These are phyloP conservation scores for Orcinus orca DNA, from an alignment of 2,113 vertebrate genomes.

Conservation along the genomic window DNA sequence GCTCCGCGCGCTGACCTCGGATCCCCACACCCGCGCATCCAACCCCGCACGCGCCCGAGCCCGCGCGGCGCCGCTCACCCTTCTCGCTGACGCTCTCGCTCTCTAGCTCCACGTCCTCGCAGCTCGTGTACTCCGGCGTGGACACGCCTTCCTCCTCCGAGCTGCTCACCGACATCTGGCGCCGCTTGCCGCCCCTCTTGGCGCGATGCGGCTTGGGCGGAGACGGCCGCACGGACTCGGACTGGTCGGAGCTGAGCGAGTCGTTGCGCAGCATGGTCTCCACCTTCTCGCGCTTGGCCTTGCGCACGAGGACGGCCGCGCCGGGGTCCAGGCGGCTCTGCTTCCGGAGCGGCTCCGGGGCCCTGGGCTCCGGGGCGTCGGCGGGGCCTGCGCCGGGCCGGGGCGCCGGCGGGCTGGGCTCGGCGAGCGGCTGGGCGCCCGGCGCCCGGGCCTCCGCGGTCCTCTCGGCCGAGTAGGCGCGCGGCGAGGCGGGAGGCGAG, in stretches of 20 bases:
- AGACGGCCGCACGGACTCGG: slow-evolving; percentile 95
- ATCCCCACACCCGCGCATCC: background rate
- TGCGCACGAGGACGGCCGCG: slow-evolving; percentile 85
- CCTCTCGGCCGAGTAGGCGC: slow-evolving; percentile 90
- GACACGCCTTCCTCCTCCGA: slow-evolving; percentile 99
- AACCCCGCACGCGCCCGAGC: accelerated
- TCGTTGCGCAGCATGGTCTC: slow-evolving; percentile 96
- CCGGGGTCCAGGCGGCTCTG: slow-evolving; percentile 90
- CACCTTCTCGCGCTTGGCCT: slow-evolving; percentile 92
- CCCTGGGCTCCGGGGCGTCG: slow-evolving; percentile 86
- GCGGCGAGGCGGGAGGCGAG: slow-evolving; percentile 87
- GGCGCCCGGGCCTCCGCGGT: slow-evolving; percentile 88
- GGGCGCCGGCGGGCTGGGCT: slow-evolving; percentile 86
- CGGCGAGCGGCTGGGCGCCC: slow-evolving; percentile 82
- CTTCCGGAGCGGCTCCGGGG: slow-evolving; percentile 88
- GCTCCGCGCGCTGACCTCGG: background rate
- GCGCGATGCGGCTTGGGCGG: slow-evolving; percentile 94
- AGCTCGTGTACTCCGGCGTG: slow-evolving; percentile 99
- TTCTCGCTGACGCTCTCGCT: slow-evolving; percentile 97
- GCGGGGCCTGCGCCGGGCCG: slow-evolving; percentile 82
- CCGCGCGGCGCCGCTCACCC: slow-evolving; percentile 84
- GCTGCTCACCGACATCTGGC: slow-evolving; percentile 99
- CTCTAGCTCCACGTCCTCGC: slow-evolving; percentile 99
- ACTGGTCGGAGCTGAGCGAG: slow-evolving; percentile 98
- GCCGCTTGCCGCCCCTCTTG: slow-evolving; percentile 93